Conservation (phyloP, 35 echinoderm and acorn worm genomes). For the Apostichopus japonicus region DNA sequence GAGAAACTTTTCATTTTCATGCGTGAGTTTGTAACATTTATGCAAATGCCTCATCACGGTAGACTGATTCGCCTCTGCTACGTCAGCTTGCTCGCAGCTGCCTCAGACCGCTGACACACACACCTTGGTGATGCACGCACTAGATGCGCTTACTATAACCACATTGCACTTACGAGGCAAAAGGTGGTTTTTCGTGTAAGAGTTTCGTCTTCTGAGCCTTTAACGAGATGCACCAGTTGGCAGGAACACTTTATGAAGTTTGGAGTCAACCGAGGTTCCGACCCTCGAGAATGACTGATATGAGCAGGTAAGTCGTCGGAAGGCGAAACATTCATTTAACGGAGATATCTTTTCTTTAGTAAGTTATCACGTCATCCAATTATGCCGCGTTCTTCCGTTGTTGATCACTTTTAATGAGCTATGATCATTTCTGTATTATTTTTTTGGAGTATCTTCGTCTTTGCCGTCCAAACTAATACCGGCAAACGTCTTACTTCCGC, state of each 20-base stretch:
- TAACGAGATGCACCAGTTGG: slow-evolving; percentile 40
- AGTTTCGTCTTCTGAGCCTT: neutral
- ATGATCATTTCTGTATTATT: no score
- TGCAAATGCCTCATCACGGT: neutral
- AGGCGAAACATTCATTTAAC: no score
- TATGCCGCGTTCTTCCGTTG: no score
- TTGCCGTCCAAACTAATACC: no score
- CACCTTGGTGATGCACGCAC: neutral
- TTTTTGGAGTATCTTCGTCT: no score
- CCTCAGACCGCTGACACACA: neutral
- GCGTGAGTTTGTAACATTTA: neutral
- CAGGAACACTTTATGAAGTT: slow-evolving; percentile 50
- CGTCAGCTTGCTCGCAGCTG: slow-evolving; percentile 31
- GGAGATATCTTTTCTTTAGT: no score
- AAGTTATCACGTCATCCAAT: no score
- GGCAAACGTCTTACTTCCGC: no score
- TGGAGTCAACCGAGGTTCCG: slow-evolving; percentile 57
- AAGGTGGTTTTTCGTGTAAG: neutral
- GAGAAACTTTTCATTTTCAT: neutral
- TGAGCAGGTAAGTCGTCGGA: slow-evolving; percentile 18
- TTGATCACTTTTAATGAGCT: no score
- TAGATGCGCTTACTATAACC: no score
- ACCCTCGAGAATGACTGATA: slow-evolving; percentile 38
- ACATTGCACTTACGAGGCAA: neutral
- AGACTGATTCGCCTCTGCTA: neutral